These are phyloP conservation scores for Calyptommatus sinebrachiatus DNA, from an alignment of 2,113 vertebrate genomes.

Conservation along the genomic window DNA sequence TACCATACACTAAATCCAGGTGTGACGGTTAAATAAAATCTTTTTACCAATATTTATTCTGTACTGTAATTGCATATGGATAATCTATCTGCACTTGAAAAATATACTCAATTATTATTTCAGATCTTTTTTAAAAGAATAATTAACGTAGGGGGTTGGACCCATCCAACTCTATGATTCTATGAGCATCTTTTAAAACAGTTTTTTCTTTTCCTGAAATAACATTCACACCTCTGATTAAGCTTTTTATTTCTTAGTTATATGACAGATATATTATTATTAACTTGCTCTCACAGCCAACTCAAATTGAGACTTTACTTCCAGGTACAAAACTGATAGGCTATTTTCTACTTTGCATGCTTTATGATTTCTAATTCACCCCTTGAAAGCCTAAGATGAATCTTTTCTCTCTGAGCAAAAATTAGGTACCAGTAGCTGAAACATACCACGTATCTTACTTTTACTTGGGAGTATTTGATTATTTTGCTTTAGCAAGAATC, in stretches of 20 bases:
- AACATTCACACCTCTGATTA: not conserved
- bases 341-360: not conserved
- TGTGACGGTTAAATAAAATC: not conserved
- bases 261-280: not conserved
- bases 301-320: not conserved
- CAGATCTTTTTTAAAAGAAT: not conserved
- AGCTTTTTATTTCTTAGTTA: not conserved
- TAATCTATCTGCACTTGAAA: not conserved
- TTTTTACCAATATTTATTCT: not conserved
- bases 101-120: not conserved
- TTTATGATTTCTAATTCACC: not conserved
- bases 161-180: no score
- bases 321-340: not conserved
- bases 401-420: not conserved
- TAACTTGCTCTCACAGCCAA: not conserved
- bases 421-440: not conserved
- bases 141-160: no score
- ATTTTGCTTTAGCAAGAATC: not conserved
- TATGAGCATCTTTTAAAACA: no score
- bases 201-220: not conserved
- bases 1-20: not conserved
- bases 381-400: not conserved
- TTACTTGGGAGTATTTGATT: not conserved
- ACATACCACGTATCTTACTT: not conserved
- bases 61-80: not conserved